Percentiles rank a stretch among this genome's conserved stretches.
Conservation (phyloP, 2,888 invertebrate species). For the Chelonus formosanus region DNA sequence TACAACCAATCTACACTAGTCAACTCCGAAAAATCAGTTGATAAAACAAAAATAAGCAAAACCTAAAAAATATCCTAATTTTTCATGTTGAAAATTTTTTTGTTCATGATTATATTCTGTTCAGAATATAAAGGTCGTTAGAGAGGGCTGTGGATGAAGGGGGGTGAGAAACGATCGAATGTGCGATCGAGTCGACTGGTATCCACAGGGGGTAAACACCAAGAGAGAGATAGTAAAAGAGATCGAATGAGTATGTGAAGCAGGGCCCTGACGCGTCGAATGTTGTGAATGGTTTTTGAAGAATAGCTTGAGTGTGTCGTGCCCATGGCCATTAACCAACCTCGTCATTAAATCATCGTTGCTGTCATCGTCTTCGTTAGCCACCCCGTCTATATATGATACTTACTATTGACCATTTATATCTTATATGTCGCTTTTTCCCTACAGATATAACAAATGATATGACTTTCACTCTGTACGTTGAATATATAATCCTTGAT, state of each 20-base stretch:
- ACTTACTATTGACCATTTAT: slow-evolving; percentile 33
- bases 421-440: neutral
- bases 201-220: slow-evolving; percentile 45
- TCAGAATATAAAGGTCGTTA: slow-evolving; percentile 6
- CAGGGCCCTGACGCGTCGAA: slow-evolving; percentile 34
- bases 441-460: too few relatives aligned
- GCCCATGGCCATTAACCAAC: slow-evolving; percentile 57
- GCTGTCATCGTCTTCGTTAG: slow-evolving; percentile 64
- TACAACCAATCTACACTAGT: too few relatives aligned
- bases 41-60: too few relatives aligned
- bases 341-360: slow-evolving; percentile 61
- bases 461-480: too few relatives aligned
- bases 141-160: slow-evolving; percentile 16
- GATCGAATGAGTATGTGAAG: slow-evolving; percentile 16
- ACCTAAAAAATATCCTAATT: neutral
- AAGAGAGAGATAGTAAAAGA: slow-evolving; percentile 25
- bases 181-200: slow-evolving; percentile 51
- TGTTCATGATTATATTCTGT: slow-evolving; percentile 1
- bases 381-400: slow-evolving; percentile 43
- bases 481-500: neutral
- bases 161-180: slow-evolving; percentile 42
- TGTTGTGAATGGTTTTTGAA: slow-evolving; percentile 58
- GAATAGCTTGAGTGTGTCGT: slow-evolving; percentile 53
- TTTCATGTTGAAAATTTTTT: slow-evolving; percentile 18
- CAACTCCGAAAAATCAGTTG: too few relatives aligned